Conservation (phyloP, 2,113 vertebrate species). For the Sinosuthora webbiana region DNA sequence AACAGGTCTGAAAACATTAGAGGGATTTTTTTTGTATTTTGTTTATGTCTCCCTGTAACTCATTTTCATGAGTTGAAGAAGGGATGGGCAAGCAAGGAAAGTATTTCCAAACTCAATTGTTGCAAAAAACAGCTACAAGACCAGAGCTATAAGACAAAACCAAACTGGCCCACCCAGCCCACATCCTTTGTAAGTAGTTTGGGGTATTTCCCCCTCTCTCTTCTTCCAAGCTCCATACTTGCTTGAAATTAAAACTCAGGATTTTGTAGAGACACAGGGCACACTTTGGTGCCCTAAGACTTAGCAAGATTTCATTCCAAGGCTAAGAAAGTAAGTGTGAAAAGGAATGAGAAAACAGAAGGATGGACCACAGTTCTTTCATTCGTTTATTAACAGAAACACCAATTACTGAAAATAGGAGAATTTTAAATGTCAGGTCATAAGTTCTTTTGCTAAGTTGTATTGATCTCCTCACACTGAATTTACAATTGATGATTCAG, state of each 20-base stretch:
- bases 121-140: neutral
- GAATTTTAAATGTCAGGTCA: neutral
- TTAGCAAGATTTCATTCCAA: neutral
- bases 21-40: neutral
- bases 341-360: neutral
- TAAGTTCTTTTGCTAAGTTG: neutral
- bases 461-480: neutral
- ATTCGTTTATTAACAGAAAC: neutral
- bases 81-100: neutral
- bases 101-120: neutral
- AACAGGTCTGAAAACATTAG: neutral
- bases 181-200: neutral
- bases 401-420: neutral
- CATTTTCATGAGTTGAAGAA: neutral
- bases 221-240: neutral
- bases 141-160: neutral
- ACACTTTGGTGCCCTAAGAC: neutral
- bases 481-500: neutral
- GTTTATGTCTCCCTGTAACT: neutral
- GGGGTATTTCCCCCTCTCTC: accelerated
- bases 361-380: neutral
- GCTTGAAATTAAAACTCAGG: neutral
- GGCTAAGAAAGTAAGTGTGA: neutral
- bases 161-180: neutral
- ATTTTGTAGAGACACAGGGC: neutral